Evolutionary conservation across 2,797 vertebrate genomes (phyloP).

Genomic region (Harpagifer antarcticus): DNA sequence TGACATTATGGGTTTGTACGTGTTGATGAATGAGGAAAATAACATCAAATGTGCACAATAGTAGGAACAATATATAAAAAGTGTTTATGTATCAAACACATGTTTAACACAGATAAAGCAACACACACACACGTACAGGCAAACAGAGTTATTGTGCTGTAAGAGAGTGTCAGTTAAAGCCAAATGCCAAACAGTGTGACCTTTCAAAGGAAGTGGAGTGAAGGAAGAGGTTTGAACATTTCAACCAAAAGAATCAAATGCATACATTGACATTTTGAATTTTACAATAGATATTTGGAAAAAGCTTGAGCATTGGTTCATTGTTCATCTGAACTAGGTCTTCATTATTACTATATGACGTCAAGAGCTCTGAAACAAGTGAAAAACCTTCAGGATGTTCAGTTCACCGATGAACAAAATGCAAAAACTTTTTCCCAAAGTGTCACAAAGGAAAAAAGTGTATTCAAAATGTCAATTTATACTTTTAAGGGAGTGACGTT

Average conservation of each 20-base stretch:
- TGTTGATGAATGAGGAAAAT: background rate
- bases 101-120: conserved; percentile 43
- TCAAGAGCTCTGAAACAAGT: background rate
- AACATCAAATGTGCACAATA: conserved; percentile 3
- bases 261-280: conserved; percentile 78
- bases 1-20: background rate
- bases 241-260: conserved; percentile 47
- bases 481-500: conserved; percentile 48
- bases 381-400: conserved; percentile 9
- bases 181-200: conserved; percentile 61
- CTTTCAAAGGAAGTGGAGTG: conserved; percentile 58
- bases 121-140: conserved; percentile 59
- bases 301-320: conserved; percentile 38
- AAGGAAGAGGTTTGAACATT: conserved; percentile 47
- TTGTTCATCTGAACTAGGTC: conserved; percentile 30
- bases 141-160: conserved; percentile 61
- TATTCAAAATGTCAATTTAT: conserved; percentile 75
- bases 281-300: conserved; percentile 31
- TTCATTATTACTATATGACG: background rate
- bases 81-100: conserved; percentile 18
- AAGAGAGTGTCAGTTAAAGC: conserved; percentile 69
- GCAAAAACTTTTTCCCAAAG: conserved; percentile 24
- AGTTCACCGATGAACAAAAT: conserved; percentile 46
- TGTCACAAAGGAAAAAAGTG: conserved; percentile 19
- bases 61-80: background rate